Percentiles rank a stretch among this genome's conserved stretches.
These are phyloP conservation scores for Rhinogobio ventralis DNA, from an alignment of 2,797 vertebrate species.

Conservation along the genomic window DNA sequence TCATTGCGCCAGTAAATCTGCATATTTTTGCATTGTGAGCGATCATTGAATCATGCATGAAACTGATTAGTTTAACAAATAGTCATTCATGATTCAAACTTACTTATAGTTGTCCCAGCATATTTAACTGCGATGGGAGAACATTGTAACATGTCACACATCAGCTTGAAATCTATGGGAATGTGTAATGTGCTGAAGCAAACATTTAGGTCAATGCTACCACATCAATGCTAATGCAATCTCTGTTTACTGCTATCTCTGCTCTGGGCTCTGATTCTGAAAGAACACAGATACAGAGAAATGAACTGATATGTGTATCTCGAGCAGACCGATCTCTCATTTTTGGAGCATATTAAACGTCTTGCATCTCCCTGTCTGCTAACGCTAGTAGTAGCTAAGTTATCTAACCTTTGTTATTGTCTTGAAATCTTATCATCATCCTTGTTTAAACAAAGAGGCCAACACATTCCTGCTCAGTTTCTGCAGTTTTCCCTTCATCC, in stretches of 20 bases:
- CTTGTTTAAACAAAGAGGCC: constrained; percentile 80
- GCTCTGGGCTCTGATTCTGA: constrained; percentile 25
- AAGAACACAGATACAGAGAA: constrained; percentile 34
- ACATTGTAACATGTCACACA: background rate
- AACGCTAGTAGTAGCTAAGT: constrained; percentile 38
- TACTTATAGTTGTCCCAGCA: background rate
- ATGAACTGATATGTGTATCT: constrained; percentile 27
- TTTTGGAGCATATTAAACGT: constrained; percentile 35
- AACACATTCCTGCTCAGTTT: constrained; percentile 73
- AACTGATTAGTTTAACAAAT: background rate
- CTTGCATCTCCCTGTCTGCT: constrained; percentile 49
- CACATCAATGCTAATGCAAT: constrained; percentile 31
- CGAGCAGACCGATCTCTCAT: constrained; percentile 15
- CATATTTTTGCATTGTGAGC: too few species aligned
- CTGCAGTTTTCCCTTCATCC: constrained; percentile 70
- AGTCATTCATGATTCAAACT: background rate
- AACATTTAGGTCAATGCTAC: constrained; percentile 26
- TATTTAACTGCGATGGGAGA: background rate
- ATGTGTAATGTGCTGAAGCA: constrained; percentile 23
- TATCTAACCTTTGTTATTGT: constrained; percentile 66
- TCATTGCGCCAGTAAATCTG: background rate
- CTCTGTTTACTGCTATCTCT: constrained; percentile 30
- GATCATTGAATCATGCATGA: background rate
- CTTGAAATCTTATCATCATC: constrained; percentile 81
- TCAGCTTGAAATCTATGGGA: constrained; percentile 5